A percentile compares a stretch with the other conserved stretches of the same genome.
Conservation (phyloP, 1,140 invertebrate species). For the Ruditapes philippinarum region DNA sequence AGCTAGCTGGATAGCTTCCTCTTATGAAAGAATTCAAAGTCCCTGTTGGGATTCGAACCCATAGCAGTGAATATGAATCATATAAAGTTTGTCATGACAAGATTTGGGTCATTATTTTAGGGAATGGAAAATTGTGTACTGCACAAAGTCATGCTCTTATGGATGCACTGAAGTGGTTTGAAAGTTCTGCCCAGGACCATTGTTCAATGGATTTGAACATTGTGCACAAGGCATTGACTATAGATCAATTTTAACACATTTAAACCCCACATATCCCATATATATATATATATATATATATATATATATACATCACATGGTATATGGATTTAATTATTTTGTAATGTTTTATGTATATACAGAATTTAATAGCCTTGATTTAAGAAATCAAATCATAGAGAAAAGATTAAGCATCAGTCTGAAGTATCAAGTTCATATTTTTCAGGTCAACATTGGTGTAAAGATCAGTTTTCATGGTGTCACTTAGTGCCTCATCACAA, state of each 20-base stretch:
- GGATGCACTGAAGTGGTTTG: background rate
- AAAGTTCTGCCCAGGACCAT: background rate
- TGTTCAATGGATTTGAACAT: background rate
- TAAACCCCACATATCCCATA: background rate
- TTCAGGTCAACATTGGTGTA: constrained; percentile 64
- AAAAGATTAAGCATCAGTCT: no score
- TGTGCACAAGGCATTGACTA: background rate
- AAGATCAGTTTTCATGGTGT: constrained; percentile 79
- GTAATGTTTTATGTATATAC: no score
- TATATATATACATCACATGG: no score
- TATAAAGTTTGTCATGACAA: background rate
- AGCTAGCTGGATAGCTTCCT: no score
- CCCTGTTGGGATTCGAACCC: no score
- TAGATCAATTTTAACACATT: background rate
- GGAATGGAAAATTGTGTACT: no score
- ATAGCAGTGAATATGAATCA: background rate
- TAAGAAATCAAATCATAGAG: no score
- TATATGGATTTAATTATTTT: no score
- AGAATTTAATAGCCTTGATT: no score
- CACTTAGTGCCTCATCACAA: constrained; percentile 76
- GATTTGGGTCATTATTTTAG: background rate
- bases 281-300: no score
- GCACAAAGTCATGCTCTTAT: background rate
- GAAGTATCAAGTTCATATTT: no score
- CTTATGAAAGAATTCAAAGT: no score